phyloP scores from a whole-genome alignment of 2,888 invertebrate genomes.

The Rhingia campestris region DNA sequence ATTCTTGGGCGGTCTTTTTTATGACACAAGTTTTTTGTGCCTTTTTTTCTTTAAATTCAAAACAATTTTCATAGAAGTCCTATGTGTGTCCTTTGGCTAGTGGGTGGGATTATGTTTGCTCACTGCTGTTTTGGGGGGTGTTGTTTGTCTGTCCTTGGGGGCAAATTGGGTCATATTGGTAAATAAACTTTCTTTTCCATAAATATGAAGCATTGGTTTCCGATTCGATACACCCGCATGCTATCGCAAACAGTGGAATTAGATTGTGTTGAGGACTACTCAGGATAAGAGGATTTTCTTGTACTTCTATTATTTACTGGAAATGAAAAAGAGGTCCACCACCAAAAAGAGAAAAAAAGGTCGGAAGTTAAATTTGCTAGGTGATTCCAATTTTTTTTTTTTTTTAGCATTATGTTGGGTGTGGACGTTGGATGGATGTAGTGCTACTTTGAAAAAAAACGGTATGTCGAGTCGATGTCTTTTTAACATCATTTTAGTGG shows the following conservation, averaged over 20 bases:
- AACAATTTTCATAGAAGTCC: slow-evolving; percentile 65
- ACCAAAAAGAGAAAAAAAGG: slow-evolving; percentile 9
- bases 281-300: slow-evolving; percentile 35
- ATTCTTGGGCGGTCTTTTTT: slow-evolving; percentile 21
- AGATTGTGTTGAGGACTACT: slow-evolving; percentile 7
- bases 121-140: background rate
- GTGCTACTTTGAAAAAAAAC: background rate
- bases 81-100: slow-evolving; percentile 46
- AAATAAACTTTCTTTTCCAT: background rate
- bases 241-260: background rate
- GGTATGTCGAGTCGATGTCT: slow-evolving; percentile 8
- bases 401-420: slow-evolving; percentile 33
- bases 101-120: slow-evolving; percentile 1
- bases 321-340: background rate
- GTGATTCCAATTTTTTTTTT: slow-evolving; percentile 49
- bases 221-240: background rate
- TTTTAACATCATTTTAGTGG: slow-evolving; percentile 23
- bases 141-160: background rate
- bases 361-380: slow-evolving; percentile 41
- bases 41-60: slow-evolving; percentile 39
- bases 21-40: slow-evolving; percentile 14
- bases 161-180: slow-evolving; percentile 29
- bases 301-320: slow-evolving; percentile 8
- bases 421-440: background rate
- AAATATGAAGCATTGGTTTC: slow-evolving; percentile 36